Evolutionary conservation across 2,113 vertebrate genomes (phyloP).

Genomic region (Lycocorax pyrrhopterus): DNA sequence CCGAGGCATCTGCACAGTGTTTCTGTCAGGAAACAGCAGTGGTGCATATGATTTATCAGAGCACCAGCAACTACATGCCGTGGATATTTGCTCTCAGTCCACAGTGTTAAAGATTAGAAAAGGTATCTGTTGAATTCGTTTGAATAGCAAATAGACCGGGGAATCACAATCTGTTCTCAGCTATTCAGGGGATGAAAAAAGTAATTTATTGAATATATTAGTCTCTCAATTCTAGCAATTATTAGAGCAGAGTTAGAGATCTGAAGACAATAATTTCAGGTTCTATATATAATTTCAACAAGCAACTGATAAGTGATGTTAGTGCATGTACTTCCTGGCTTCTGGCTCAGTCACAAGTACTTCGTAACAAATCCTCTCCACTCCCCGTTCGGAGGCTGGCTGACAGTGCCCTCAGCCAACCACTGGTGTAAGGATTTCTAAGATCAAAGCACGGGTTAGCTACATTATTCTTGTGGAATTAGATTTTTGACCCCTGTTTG

Average conservation of each 20-base stretch:
- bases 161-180: conserved; percentile 56
- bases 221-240: background rate
- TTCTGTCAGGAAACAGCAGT: conserved; percentile 3
- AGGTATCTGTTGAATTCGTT: conserved; percentile 58
- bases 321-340: background rate
- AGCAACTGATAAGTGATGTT: background rate
- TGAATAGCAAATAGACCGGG: conserved; percentile 53
- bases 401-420: background rate
- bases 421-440: background rate
- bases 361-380: background rate
- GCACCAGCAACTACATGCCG: background rate
- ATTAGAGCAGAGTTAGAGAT: conserved; percentile 11
- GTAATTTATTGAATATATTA: conserved; percentile 49
- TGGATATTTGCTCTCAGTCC: conserved; percentile 23
- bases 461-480: background rate
- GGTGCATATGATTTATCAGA: conserved; percentile 7
- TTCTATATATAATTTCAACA: background rate
- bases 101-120: conserved; percentile 42
- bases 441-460: conserved; percentile 7
- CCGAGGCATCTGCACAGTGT: background rate
- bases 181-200: conserved; percentile 1
- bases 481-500: background rate
- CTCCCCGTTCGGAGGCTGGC: accelerated
- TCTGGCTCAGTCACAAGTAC: background rate
- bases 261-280: conserved; percentile 13